phyloP scores from a whole-genome alignment of 2,797 vertebrate species.

The Rhadinocentrus ornatus region DNA sequence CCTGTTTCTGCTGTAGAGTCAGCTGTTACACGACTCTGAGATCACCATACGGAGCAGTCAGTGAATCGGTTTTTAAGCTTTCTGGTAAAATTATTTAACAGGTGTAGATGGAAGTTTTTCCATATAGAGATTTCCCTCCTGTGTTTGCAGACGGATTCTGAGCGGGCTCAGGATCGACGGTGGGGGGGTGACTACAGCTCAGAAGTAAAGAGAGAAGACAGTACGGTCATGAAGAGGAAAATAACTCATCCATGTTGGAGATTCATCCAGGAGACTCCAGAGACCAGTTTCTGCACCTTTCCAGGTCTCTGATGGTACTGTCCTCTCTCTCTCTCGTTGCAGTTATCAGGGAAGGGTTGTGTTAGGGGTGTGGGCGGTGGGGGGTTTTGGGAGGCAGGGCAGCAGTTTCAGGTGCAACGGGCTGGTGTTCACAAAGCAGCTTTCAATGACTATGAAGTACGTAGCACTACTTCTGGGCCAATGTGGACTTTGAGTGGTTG shows the following conservation, averaged over 20 bases:
- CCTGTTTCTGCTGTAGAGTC: too few relatives aligned
- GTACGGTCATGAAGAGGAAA: conserved; percentile 32
- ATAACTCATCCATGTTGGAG: too few relatives aligned
- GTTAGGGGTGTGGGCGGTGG: conserved; percentile 7
- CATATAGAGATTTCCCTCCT: too few relatives aligned
- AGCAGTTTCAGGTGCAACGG: conserved; percentile 27
- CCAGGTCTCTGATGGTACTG: conserved; percentile 42
- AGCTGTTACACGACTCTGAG: too few relatives aligned
- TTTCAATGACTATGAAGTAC: conserved; percentile 44
- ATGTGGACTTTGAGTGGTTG: conserved; percentile 20
- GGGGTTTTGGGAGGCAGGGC: conserved; percentile 22
- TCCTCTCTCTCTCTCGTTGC: conserved; percentile 15
- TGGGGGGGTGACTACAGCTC: not conserved
- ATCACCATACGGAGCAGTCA: too few relatives aligned
- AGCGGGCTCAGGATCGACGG: not conserved
- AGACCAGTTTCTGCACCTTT: too few relatives aligned
- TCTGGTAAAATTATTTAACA: too few relatives aligned
- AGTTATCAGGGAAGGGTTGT: not conserved
- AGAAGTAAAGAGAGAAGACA: conserved; percentile 31
- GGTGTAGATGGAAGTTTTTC: too few relatives aligned
- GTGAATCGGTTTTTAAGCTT: too few relatives aligned
- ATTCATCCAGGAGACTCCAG: too few relatives aligned
- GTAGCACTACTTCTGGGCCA: conserved; percentile 3
- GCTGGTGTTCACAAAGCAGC: conserved; percentile 75
- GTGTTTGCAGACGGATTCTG: too few relatives aligned